These are phyloP conservation scores for Toxotes jaculatrix DNA, from an alignment of 2,113 vertebrate species.

Conservation along the genomic window DNA sequence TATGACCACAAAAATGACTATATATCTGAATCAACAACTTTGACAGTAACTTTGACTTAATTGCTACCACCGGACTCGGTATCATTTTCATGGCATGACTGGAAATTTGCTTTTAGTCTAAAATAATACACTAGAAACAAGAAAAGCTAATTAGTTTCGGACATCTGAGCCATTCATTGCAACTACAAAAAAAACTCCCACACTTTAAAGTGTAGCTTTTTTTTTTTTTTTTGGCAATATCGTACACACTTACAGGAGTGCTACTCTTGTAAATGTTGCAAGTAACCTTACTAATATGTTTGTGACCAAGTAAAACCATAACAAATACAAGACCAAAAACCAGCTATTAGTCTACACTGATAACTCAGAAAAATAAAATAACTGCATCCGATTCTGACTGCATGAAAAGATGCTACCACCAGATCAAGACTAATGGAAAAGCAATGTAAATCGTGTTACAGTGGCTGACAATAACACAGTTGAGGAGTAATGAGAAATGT, in stretches of 20 bases:
- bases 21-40: neutral
- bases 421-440: neutral
- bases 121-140: conserved; percentile 10
- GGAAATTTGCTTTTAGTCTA: conserved; percentile 20
- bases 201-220: neutral
- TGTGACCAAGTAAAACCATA: neutral
- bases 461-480: neutral
- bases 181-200: neutral
- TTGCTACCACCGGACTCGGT: conserved; percentile 6
- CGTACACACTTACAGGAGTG: neutral
- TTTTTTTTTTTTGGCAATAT: no score
- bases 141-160: neutral
- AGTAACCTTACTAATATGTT: neutral
- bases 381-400: neutral
- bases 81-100: conserved; percentile 23
- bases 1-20: neutral
- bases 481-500: neutral
- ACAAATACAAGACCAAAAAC: neutral
- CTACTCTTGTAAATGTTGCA: neutral
- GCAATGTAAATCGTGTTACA: neutral
- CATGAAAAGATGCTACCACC: conserved; percentile 24
- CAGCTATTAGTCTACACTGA: neutral
- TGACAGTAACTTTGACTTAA: neutral
- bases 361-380: neutral
- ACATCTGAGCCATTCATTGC: neutral